A percentile compares a stretch with the other conserved stretches of the same genome.
Evolutionary conservation across 2,113 vertebrate genomes (phyloP).

Genomic region (Nanorana parkeri): DNA sequence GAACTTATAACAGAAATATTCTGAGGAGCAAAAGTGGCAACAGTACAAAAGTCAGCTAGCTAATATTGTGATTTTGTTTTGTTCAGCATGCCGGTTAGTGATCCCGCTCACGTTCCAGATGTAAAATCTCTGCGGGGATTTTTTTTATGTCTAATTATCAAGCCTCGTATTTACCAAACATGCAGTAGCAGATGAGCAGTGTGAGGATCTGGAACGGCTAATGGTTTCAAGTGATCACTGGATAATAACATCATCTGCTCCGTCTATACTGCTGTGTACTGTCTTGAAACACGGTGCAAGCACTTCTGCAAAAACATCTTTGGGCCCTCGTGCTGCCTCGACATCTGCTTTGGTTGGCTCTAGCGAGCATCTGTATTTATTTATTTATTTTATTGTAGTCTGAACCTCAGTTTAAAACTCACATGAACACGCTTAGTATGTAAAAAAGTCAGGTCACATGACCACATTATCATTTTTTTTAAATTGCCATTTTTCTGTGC

Average conservation of each 20-base stretch:
- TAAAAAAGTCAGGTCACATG: too few relatives aligned
- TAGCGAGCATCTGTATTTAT: too few relatives aligned
- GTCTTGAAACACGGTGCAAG: too few relatives aligned
- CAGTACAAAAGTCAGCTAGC: background rate
- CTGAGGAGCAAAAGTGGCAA: too few relatives aligned
- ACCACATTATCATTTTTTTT: too few relatives aligned
- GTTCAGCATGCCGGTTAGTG: background rate
- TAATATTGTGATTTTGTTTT: conserved; percentile 1
- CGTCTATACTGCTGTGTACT: background rate
- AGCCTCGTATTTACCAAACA: conserved; percentile 25
- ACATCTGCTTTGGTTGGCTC: background rate
- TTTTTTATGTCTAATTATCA: conserved; percentile 29
- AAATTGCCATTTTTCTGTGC: too few relatives aligned
- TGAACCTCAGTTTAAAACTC: too few relatives aligned
- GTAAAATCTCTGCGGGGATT: conserved; percentile 16
- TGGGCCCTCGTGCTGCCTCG: background rate
- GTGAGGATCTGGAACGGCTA: background rate
- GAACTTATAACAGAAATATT: too few relatives aligned
- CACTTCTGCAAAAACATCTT: background rate
- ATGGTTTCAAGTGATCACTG: background rate
- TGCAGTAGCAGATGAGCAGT: background rate
- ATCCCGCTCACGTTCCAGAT: conserved; percentile 8
- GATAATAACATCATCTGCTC: background rate
- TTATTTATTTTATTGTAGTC: too few relatives aligned
- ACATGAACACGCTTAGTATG: too few relatives aligned